A percentile compares a stretch with the other conserved stretches of the same genome.
Conservation (phyloP, 2,797 vertebrate genomes). For the Silurus lanzhouensis region DNA sequence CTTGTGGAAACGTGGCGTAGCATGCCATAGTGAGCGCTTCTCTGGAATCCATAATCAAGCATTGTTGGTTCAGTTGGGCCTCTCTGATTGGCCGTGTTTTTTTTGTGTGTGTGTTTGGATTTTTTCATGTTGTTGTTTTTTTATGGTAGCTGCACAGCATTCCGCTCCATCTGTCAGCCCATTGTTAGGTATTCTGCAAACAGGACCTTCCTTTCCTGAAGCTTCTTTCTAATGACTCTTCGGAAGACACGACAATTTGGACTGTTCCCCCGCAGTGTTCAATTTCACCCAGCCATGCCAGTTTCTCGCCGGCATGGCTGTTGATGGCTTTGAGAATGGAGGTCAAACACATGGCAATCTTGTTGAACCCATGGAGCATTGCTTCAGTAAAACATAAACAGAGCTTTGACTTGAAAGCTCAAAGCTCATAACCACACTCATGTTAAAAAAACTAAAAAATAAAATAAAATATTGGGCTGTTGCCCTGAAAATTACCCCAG, state of each 20-base stretch:
- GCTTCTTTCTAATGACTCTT: constrained; percentile 62
- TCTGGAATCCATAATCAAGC: constrained; percentile 11
- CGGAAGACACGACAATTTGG: constrained; percentile 61
- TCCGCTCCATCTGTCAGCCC: constrained; percentile 40
- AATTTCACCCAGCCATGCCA: constrained; percentile 40
- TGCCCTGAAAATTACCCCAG: constrained; percentile 61
- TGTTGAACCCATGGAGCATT: constrained; percentile 47
- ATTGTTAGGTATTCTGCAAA: constrained; percentile 47
- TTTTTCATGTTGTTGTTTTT: no score
- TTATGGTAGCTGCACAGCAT: neutral
- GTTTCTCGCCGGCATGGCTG: constrained; percentile 28
- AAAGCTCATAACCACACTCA: constrained; percentile 61
- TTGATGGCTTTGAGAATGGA: constrained; percentile 44
- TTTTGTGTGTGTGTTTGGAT: neutral
- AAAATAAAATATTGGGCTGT: constrained; percentile 46
- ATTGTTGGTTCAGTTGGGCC: neutral
- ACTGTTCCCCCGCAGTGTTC: constrained; percentile 33
- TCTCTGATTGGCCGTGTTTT: constrained; percentile 24
- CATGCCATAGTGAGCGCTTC: constrained; percentile 22
- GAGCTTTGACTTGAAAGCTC: constrained; percentile 34
- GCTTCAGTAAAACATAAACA: constrained; percentile 34
- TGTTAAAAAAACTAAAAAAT: constrained; percentile 35
- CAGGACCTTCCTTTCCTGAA: constrained; percentile 56
- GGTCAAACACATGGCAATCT: constrained; percentile 60
- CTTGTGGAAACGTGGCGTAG: neutral